phyloP scores from a whole-genome alignment of 2,113 vertebrate genomes.

The Leucosticte australis region DNA sequence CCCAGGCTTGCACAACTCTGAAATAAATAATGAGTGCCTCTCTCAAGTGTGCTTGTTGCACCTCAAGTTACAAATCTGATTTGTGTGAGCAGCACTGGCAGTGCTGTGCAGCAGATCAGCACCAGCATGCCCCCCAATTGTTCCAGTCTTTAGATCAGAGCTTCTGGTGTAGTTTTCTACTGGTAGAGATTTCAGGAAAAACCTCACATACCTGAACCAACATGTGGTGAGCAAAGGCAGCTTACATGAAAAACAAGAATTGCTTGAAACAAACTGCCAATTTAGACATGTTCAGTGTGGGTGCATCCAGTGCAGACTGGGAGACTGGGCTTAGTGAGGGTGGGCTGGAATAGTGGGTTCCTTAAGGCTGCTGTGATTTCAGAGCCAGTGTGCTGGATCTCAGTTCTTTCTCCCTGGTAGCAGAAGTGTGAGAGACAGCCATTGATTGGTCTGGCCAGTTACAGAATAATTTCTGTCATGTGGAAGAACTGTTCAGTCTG shows the following conservation, averaged over 20 bases:
- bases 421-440: background rate
- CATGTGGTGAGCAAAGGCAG: background rate
- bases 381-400: background rate
- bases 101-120: background rate
- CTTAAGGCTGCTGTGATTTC: background rate
- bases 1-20: background rate
- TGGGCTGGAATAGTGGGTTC: background rate
- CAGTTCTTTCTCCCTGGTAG: background rate
- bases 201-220: background rate
- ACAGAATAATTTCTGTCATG: background rate
- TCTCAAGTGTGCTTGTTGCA: background rate
- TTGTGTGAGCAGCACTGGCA: background rate
- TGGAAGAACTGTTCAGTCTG: background rate
- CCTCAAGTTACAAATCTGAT: background rate
- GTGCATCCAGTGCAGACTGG: background rate
- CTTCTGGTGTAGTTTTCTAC: background rate
- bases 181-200: background rate
- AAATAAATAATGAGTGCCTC: background rate
- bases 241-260: background rate
- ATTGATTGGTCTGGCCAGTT: background rate
- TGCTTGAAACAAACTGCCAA: background rate
- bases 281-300: background rate
- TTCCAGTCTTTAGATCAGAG: background rate
- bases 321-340: background rate
- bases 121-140: accelerated